These are phyloP conservation scores for Lithobates pipiens DNA, from an alignment of 2,797 vertebrate species.

Conservation along the genomic window DNA sequence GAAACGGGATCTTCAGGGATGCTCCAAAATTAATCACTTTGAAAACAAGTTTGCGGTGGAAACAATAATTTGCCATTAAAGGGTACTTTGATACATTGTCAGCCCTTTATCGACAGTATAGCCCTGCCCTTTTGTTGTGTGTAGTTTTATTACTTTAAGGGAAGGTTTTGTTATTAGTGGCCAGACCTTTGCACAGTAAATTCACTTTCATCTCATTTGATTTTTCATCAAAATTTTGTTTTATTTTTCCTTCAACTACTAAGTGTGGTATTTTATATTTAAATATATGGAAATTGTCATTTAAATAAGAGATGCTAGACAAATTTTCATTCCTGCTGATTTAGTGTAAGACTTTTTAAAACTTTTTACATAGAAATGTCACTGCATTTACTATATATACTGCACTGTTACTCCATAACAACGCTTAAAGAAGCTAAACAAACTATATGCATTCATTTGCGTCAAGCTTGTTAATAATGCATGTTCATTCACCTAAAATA, in stretches of 20 bases:
- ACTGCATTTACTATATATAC: slow-evolving; percentile 19
- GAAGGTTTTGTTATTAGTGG: slow-evolving; percentile 74
- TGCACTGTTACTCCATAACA: slow-evolving; percentile 19
- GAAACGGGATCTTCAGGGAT: slow-evolving; percentile 88
- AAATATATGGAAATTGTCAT: slow-evolving; percentile 72
- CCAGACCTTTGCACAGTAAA: slow-evolving; percentile 73
- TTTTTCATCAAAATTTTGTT: slow-evolving; percentile 56
- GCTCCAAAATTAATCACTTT: slow-evolving; percentile 91
- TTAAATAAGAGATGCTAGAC: slow-evolving; percentile 61
- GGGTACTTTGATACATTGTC: slow-evolving; percentile 50
- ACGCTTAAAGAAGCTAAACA: slow-evolving; percentile 22
- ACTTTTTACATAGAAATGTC: slow-evolving; percentile 37
- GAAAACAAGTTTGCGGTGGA: slow-evolving; percentile 88
- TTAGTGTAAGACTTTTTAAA: slow-evolving; percentile 11
- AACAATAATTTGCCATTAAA: slow-evolving; percentile 88
- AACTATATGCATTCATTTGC: slow-evolving; percentile 32
- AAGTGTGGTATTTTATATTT: slow-evolving; percentile 73
- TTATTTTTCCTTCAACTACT: slow-evolving; percentile 57
- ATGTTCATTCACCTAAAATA: slow-evolving; percentile 48
- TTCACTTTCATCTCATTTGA: slow-evolving; percentile 74
- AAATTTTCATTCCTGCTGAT: slow-evolving; percentile 36
- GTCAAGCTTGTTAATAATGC: slow-evolving; percentile 40
- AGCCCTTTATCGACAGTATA: slow-evolving; percentile 69
- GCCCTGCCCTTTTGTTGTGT: slow-evolving; percentile 78
- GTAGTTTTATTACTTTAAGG: slow-evolving; percentile 76